Conservation (phyloP, 2,888 invertebrate species). For the Loripinus fragilis region DNA sequence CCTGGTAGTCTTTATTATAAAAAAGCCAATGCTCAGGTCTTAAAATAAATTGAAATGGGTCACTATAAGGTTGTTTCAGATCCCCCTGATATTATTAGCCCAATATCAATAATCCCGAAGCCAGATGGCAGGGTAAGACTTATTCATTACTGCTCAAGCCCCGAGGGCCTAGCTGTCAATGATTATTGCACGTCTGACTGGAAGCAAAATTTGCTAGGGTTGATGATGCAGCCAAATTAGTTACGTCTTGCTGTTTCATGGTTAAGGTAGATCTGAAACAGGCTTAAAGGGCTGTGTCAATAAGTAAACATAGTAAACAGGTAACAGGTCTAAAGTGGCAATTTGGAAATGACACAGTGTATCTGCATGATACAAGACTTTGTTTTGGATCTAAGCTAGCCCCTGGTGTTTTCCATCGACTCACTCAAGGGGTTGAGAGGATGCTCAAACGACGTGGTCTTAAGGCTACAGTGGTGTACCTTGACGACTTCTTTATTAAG, state of each 20-base stretch:
- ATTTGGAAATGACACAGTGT: not conserved
- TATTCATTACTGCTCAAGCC: too few species aligned
- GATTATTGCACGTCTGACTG: constrained; percentile 10
- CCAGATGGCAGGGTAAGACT: too few species aligned
- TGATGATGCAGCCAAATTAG: not conserved
- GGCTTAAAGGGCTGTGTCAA: constrained; percentile 22
- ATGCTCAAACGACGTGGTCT: constrained; percentile 25
- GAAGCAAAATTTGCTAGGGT: not conserved
- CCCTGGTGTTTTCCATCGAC: constrained; percentile 31
- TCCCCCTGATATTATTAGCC: too few species aligned
- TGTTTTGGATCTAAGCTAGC: constrained; percentile 28
- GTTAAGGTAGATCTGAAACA: constrained; percentile 12
- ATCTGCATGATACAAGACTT: constrained; percentile 18
- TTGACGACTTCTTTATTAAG: constrained; percentile 8
- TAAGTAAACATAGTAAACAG: constrained; percentile 23
- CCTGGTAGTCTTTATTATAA: not conserved
- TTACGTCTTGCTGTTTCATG: constrained; percentile 2
- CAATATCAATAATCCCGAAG: too few species aligned
- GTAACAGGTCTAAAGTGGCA: constrained; percentile 24
- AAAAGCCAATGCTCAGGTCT: not conserved
- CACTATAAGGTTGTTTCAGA: not conserved
- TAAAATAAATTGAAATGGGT: not conserved
- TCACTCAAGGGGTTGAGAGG: constrained; percentile 25
- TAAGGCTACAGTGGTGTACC: not conserved
- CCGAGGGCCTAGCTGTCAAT: too few species aligned